Base-by-base conservation (phyloP, 1,140 invertebrate species). In the Rhopalosiphum maidis region DNA sequence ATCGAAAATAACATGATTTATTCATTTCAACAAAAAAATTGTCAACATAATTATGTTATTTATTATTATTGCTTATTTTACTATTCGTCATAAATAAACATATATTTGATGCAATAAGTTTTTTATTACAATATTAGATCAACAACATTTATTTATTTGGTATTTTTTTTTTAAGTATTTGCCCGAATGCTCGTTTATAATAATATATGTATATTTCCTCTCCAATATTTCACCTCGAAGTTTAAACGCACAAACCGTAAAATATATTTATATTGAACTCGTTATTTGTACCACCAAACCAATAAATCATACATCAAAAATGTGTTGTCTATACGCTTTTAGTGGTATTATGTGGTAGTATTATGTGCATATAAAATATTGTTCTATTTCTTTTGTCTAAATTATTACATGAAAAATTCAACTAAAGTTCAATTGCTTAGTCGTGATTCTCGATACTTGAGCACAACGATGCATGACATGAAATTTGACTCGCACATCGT, bases 271-370 rank as follows among this genome's bases (percentile, higher is more conserved):
- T 46, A 86, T 86, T 43, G 41, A 46, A 43, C 37, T 86, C 85
- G 41, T 86, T 86, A 86, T 86, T 86, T 86, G 85, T 30, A 86
- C 15, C 85, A 86, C 85, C 43, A 86, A 86, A 46, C 85, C 41
- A 25, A 86, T 86, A 86, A 86, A 86, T 86, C 23, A 86, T 86
- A 86, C 37, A 43, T 82, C n/a, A 82, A 37, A 82, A 82, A 82
- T 68, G 60, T 68, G 60, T 68, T 68, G 60, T 68, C 60, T 68
- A 68, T 68, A n/a, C 30, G 60, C 30, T 68, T 68, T 30, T 68
- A 68, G 60, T 60, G 25, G 25, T 60, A 60, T 60, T 60, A 60
- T 60, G 8, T 60, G 55, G 55, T 68, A n/a, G 60, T 68, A 68
- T 68, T 30, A 68, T 68, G 60, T 68, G 30, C 60, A 68, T 82